These are phyloP conservation scores for Nanorana parkeri DNA, from an alignment of 2,113 vertebrate species.

Conservation along the genomic window DNA sequence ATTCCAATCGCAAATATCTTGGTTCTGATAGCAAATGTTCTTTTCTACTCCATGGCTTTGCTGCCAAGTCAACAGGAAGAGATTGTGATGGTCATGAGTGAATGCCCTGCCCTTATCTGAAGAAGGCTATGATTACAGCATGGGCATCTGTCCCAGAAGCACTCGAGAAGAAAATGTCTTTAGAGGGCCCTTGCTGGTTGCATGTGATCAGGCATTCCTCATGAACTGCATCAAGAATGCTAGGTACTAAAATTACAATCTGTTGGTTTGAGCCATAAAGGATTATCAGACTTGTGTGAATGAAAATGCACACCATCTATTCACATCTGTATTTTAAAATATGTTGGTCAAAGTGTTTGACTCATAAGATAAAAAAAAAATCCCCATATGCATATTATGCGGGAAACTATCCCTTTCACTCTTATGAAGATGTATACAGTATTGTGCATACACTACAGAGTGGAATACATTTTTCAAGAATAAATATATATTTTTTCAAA, in stretches of 20 bases:
- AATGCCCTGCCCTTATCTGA: constrained; percentile 10
- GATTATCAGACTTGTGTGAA: not conserved
- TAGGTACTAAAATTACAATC: constrained; percentile 33
- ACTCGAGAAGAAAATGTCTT: constrained; percentile 33
- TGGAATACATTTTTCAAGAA: constrained; percentile 30
- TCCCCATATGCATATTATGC: not conserved
- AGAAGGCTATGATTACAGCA: constrained; percentile 33
- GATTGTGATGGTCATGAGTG: constrained; percentile 15
- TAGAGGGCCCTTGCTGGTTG: constrained; percentile 1
- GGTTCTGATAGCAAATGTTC: not conserved
- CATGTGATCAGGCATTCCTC: constrained; percentile 37
- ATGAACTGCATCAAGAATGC: constrained; percentile 18
- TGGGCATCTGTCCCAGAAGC: constrained; percentile 38
- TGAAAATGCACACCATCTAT: not conserved
- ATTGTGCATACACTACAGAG: constrained; percentile 33
- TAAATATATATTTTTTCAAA: constrained; percentile 47
- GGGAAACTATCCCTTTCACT: constrained; percentile 18
- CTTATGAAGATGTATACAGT: constrained; percentile 30
- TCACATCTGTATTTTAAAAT: not conserved
- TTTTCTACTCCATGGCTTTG: constrained; percentile 48
- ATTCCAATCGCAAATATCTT: constrained; percentile 10
- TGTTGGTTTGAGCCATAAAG: constrained; percentile 1
- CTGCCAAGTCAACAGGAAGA: constrained; percentile 35
- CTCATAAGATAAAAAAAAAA: not conserved
- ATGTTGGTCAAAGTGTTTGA: constrained; percentile 10